A percentile compares a stretch with the other conserved stretches of the same genome.
Conservation (phyloP, 1,140 invertebrate genomes). For the Proctacanthus coquilletti region DNA sequence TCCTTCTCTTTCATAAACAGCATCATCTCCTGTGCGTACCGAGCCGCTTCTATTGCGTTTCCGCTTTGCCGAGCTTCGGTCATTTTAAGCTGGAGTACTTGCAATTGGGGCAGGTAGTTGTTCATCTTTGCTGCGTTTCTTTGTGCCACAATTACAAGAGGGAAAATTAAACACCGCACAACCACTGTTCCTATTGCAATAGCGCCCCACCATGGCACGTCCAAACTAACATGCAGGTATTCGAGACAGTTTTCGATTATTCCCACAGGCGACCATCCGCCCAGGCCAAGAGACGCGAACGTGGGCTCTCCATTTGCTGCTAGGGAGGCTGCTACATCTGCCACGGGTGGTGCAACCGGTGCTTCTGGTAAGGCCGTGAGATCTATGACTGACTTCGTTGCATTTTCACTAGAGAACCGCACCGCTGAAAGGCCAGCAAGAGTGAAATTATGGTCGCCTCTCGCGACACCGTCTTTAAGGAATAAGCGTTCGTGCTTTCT, state of each 20-base stretch:
- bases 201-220: slow-evolving; percentile 79
- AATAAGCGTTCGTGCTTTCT: too few relatives aligned
- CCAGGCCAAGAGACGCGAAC: slow-evolving; percentile 64
- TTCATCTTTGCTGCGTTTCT: slow-evolving; percentile 60
- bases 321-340: slow-evolving; percentile 29
- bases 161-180: slow-evolving; percentile 61
- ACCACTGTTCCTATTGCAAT: slow-evolving; percentile 66
- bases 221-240: slow-evolving; percentile 54
- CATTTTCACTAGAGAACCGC: slow-evolving; percentile 1
- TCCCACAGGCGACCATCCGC: slow-evolving; percentile 59
- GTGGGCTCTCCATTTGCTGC: slow-evolving; percentile 53
- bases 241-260: slow-evolving; percentile 67
- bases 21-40: slow-evolving; percentile 57
- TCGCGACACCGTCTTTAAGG: too few relatives aligned
- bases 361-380: slow-evolving; percentile 37
- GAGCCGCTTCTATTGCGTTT: slow-evolving; percentile 59
- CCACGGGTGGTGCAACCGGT: slow-evolving; percentile 29
- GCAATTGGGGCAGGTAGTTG: slow-evolving; percentile 67
- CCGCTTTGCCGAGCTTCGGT: slow-evolving; percentile 64
- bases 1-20: slow-evolving; percentile 65
- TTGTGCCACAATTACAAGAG: slow-evolving; percentile 64
- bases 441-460: too few relatives aligned
- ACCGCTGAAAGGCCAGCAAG: slow-evolving; percentile 1
- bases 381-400: slow-evolving; percentile 19
- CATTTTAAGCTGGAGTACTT: slow-evolving; percentile 64